phyloP scores from a whole-genome alignment of 1,140 invertebrate species.

The Ganaspis sp. region DNA sequence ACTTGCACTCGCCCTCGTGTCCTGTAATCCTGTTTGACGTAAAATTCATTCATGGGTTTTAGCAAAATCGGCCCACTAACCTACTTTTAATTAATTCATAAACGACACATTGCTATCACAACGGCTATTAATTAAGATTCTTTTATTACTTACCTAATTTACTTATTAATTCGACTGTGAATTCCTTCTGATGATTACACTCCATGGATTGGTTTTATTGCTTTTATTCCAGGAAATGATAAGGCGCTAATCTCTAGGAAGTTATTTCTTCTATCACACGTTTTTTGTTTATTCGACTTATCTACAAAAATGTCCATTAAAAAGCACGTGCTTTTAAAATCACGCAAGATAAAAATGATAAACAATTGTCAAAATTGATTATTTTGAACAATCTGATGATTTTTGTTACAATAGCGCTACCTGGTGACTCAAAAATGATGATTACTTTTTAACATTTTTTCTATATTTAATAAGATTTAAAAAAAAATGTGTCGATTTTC shows the following conservation, averaged over 20 bases:
- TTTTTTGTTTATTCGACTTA: background rate
- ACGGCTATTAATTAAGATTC: no score
- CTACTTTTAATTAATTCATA: background rate
- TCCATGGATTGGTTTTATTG: background rate
- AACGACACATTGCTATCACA: no score
- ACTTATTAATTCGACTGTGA: background rate
- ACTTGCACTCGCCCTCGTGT: background rate
- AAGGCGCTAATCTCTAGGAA: background rate
- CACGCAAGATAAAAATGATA: no score
- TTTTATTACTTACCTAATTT: background rate
- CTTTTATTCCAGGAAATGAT: slow-evolving; percentile 2
- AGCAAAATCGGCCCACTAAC: background rate
- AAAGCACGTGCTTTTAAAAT: no score
- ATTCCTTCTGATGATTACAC: background rate
- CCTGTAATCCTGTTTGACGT: background rate
- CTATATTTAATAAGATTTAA: no score
- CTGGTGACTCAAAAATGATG: background rate
- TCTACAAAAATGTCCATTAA: no score
- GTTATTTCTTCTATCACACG: background rate
- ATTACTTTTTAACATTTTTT: no score
- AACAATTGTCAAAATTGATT: no score
- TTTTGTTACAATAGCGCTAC: no score
- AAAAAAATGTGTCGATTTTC: no score
- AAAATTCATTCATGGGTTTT: background rate
- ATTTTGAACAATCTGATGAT: no score